These are phyloP conservation scores for Thera obeliscata DNA, from an alignment of 2,888 invertebrate genomes.

Conservation along the genomic window DNA sequence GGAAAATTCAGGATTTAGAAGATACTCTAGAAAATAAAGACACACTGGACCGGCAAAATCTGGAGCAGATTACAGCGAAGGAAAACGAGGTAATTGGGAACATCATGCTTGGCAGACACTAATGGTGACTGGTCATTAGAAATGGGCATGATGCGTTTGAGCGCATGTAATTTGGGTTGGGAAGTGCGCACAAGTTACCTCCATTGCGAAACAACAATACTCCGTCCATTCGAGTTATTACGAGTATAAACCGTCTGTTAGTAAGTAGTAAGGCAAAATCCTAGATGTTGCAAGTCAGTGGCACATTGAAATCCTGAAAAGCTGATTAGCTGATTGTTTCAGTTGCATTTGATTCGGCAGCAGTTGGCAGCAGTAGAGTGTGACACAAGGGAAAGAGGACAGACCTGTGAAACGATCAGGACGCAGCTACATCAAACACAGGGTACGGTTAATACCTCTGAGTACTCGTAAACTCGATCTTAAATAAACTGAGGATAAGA, in stretches of 20 bases:
- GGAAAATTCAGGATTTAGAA: constrained; percentile 54
- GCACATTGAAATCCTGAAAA: background rate
- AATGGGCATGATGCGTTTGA: background rate
- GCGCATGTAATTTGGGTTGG: too few relatives aligned
- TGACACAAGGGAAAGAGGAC: constrained; percentile 39
- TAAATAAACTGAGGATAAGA: too few relatives aligned
- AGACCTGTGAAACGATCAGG: constrained; percentile 48
- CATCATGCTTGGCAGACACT: too few relatives aligned
- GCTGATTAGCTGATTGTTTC: constrained; percentile 15
- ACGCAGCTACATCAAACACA: constrained; percentile 53
- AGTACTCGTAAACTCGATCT: too few relatives aligned
- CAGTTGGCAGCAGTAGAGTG: constrained; percentile 49
- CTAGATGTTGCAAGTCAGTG: background rate
- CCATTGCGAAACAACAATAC: too few relatives aligned
- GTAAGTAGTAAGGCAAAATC: too few relatives aligned
- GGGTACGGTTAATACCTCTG: constrained; percentile 46
- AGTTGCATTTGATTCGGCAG: constrained; percentile 52
- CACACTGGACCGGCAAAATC: constrained; percentile 41
- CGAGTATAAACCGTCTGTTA: too few relatives aligned
- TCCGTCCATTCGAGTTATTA: too few relatives aligned
- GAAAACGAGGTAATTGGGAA: constrained; percentile 56
- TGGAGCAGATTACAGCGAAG: constrained; percentile 49
- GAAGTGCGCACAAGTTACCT: too few relatives aligned
- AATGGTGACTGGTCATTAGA: too few relatives aligned
- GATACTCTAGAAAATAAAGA: constrained; percentile 46